Evolutionary conservation across 1,140 invertebrate species (phyloP).

Genomic region (Drosophila asahinai): DNA sequence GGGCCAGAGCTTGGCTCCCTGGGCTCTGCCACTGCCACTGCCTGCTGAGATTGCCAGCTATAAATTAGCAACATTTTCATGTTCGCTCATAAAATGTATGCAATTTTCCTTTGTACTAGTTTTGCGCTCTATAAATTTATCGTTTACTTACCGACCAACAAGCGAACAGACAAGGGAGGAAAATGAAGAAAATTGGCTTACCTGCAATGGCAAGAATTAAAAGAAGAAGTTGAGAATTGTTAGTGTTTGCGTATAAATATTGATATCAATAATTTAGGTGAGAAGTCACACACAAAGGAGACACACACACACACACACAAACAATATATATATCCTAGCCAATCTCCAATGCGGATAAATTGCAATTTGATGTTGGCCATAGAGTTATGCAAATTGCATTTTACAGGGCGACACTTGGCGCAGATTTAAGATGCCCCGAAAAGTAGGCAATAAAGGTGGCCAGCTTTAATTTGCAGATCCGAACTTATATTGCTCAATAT

Average conservation of each 20-base stretch:
- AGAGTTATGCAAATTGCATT: slow-evolving; percentile 55
- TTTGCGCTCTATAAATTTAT: slow-evolving; percentile 45
- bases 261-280: slow-evolving; percentile 44
- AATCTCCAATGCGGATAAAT: slow-evolving; percentile 31
- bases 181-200: slow-evolving; percentile 58
- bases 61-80: slow-evolving; percentile 81
- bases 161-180: slow-evolving; percentile 1
- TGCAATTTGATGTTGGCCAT: slow-evolving; percentile 30
- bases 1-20: slow-evolving; percentile 14
- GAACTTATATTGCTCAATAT: neutral
- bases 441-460: slow-evolving; percentile 26
- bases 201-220: slow-evolving; percentile 58
- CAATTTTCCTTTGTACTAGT: slow-evolving; percentile 37
- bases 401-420: slow-evolving; percentile 7
- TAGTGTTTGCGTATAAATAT: slow-evolving; percentile 40
- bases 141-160: slow-evolving; percentile 44
- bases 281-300: slow-evolving; percentile 21
- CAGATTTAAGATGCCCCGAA: slow-evolving; percentile 21
- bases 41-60: slow-evolving; percentile 50
- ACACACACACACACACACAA: neutral
- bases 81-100: slow-evolving; percentile 65
- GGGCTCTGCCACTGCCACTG: slow-evolving; percentile 19
- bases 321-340: neutral
- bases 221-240: slow-evolving; percentile 41
- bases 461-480: slow-evolving; percentile 11